phyloP scores from a whole-genome alignment of 2,113 vertebrate species.

The Cynocephalus volans region DNA sequence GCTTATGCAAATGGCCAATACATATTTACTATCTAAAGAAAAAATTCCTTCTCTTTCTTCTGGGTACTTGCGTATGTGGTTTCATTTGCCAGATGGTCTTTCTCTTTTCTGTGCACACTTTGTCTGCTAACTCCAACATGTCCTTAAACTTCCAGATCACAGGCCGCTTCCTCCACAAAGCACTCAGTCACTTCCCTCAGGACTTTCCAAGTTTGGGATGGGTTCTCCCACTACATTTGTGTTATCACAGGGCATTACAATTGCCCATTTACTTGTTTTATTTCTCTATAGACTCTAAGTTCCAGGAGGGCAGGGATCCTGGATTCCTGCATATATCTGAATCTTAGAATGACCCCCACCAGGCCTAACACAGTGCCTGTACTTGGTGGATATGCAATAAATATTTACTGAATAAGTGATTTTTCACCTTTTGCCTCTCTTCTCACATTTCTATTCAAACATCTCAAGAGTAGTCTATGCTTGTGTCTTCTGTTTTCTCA shows the following conservation, averaged over 20 bases:
- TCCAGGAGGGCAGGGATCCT: background rate
- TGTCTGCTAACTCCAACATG: background rate
- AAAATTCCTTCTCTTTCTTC: background rate
- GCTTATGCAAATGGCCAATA: background rate
- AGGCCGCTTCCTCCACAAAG: background rate
- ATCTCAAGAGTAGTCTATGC: background rate
- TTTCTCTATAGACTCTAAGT: background rate
- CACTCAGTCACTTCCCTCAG: background rate
- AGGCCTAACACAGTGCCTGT: background rate
- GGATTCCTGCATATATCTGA: background rate
- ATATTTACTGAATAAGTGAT: background rate
- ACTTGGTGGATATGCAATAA: background rate
- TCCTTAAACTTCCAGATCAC: background rate
- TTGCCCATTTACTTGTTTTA: background rate
- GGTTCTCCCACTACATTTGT: background rate
- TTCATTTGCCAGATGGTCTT: background rate
- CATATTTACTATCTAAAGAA: background rate
- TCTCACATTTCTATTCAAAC: background rate
- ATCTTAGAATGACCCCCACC: background rate
- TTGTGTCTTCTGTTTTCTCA: background rate
- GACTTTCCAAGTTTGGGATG: background rate
- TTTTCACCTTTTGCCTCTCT: background rate
- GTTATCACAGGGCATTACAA: too few relatives aligned
- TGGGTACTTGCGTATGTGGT: background rate
- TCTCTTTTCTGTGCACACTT: background rate